Evolutionary conservation across 2,888 invertebrate species (phyloP).

Genomic region (Acronicta psi): DNA sequence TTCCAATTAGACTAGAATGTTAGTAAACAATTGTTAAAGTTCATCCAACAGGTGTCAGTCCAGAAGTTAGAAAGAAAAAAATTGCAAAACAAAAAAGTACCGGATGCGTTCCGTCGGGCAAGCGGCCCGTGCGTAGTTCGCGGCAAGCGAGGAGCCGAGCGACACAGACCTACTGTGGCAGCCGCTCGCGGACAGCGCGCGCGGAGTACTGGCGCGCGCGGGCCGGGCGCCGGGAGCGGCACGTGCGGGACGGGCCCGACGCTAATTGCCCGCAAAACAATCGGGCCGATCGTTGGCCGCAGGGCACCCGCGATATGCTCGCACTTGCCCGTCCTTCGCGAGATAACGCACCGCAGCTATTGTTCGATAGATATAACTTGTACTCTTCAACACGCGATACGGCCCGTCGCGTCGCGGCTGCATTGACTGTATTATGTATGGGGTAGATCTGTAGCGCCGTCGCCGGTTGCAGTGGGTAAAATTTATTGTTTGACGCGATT

Average conservation of each 20-base stretch:
- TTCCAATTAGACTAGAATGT: conserved; percentile 23
- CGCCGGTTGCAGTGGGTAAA: background rate
- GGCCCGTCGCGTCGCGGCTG: conserved; percentile 26
- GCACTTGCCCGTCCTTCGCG: conserved; percentile 70
- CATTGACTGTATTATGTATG: conserved; percentile 1
- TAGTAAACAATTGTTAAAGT: conserved; percentile 44
- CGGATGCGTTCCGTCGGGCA: conserved; percentile 48
- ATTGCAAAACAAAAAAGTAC: conserved; percentile 50
- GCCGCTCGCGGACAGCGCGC: conserved; percentile 84
- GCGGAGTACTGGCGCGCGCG: conserved; percentile 79
- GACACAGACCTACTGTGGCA: conserved; percentile 62
- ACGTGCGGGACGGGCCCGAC: conserved; percentile 74
- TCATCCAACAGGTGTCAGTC: conserved; percentile 51
- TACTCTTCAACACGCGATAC: conserved; percentile 34
- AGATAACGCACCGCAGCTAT: conserved; percentile 64
- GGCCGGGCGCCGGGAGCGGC: conserved; percentile 63
- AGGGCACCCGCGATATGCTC: conserved; percentile 65
- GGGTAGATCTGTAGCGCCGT: background rate
- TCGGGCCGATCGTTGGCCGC: conserved; percentile 75
- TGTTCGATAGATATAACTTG: conserved; percentile 65
- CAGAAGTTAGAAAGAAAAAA: conserved; percentile 39
- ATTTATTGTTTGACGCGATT: background rate
- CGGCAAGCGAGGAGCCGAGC: conserved; percentile 46
- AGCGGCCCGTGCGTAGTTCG: conserved; percentile 64
- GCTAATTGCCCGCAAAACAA: conserved; percentile 89